phyloP scores from a whole-genome alignment of 2,888 invertebrate species.

The Hyles lineata region DNA sequence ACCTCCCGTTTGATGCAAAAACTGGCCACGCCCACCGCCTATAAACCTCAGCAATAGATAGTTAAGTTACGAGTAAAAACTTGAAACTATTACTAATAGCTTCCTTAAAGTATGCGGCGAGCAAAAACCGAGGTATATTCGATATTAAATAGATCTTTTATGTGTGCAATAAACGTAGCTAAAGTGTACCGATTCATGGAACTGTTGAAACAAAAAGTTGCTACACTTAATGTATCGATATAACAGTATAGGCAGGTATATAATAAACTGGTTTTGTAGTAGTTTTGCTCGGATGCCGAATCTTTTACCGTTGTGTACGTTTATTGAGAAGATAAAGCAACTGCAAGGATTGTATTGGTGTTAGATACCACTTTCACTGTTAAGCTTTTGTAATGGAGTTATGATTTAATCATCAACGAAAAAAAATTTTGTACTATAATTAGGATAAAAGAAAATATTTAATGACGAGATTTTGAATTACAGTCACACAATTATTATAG shows the following conservation, averaged over 20 bases:
- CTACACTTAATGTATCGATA: background rate
- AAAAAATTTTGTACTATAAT: no score
- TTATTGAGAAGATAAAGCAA: background rate
- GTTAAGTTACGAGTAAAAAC: slow-evolving; percentile 51
- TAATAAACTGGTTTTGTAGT: slow-evolving; percentile 2
- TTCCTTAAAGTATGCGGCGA: slow-evolving; percentile 50
- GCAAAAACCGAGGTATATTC: slow-evolving; percentile 28
- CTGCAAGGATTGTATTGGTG: background rate
- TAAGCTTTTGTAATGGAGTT: no score
- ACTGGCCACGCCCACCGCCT: slow-evolving; percentile 56
- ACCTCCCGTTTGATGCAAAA: slow-evolving; percentile 56
- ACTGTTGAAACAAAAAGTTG: slow-evolving; percentile 28
- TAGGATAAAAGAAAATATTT: no score
- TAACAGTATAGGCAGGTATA: slow-evolving; percentile 8
- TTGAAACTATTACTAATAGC: slow-evolving; percentile 51
- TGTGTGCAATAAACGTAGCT: slow-evolving; percentile 28
- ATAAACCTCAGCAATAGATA: slow-evolving; percentile 57
- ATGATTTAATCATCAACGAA: background rate
- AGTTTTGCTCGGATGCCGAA: background rate
- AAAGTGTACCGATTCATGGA: slow-evolving; percentile 21
- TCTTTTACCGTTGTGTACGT: background rate
- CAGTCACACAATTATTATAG: no score
- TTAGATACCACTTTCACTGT: background rate
- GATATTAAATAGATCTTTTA: slow-evolving; percentile 31
- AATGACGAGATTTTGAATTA: no score